These are phyloP conservation scores for Notolabrus celidotus DNA, from an alignment of 2,797 vertebrate species.

Conservation along the genomic window DNA sequence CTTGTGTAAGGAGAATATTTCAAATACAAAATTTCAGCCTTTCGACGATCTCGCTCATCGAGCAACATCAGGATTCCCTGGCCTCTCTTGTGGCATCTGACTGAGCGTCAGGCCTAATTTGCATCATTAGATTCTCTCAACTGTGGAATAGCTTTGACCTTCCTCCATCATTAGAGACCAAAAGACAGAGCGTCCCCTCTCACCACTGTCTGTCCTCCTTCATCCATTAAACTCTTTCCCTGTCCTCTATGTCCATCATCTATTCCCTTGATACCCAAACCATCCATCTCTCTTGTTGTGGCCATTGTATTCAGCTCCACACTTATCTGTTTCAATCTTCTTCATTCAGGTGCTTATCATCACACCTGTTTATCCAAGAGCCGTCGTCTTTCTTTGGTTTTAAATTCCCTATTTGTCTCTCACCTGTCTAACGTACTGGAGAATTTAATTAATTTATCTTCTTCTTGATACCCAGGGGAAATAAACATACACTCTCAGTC, in stretches of 20 bases:
- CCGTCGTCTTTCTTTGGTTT: conserved; percentile 42
- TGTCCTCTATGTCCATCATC: conserved; percentile 60
- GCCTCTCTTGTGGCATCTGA: conserved; percentile 51
- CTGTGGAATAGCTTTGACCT: conserved; percentile 79
- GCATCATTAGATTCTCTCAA: conserved; percentile 76
- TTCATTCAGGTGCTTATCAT: conserved; percentile 39
- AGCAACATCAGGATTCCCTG: conserved; percentile 46
- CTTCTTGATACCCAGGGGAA: conserved; percentile 32
- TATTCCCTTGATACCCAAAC: conserved; percentile 33
- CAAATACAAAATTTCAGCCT: conserved; percentile 21
- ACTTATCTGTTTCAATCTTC: conserved; percentile 42
- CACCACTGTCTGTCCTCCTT: conserved; percentile 29
- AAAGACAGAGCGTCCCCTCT: conserved; percentile 51
- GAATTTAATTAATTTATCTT: conserved; percentile 65
- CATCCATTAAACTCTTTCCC: conserved; percentile 49
- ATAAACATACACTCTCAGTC: conserved; percentile 32
- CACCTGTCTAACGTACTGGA: conserved; percentile 56
- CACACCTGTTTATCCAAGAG: conserved; percentile 30
- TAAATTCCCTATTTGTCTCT: conserved; percentile 60
- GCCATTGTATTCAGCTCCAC: conserved; percentile 36
- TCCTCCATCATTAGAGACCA: conserved; percentile 74
- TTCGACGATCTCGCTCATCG: conserved; percentile 12
- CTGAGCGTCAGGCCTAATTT: conserved; percentile 71
- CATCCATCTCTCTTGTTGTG: conserved; percentile 30
- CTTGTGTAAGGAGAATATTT: conserved; percentile 14